Conservation (phyloP, 1,140 invertebrate genomes). For the Kradibia gibbosae region DNA sequence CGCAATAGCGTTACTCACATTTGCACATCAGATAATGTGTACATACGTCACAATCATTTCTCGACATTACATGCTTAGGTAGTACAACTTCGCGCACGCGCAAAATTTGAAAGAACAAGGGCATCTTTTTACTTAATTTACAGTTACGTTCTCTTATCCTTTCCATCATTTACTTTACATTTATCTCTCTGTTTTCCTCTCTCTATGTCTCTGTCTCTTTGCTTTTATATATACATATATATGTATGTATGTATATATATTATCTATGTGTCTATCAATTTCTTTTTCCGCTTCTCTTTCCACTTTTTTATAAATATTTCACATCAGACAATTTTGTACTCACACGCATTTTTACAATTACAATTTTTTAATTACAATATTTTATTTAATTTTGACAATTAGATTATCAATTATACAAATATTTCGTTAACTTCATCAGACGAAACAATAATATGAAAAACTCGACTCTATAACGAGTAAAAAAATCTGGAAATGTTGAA, state of each 20-base stretch:
- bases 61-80: constrained; percentile 60
- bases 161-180: neutral
- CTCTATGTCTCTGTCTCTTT: constrained; percentile 10
- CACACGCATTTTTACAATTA: neutral
- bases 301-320: neutral
- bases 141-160: constrained; percentile 57
- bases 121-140: constrained; percentile 67
- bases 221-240: neutral
- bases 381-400: neutral
- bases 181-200: constrained; percentile 19
- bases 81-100: constrained; percentile 58
- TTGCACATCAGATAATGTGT: constrained; percentile 43
- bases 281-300: constrained; percentile 1
- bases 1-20: neutral
- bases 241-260: constrained; percentile 6
- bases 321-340: neutral
- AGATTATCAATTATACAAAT: too few species aligned
- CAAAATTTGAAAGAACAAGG: constrained; percentile 70
- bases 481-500: neutral
- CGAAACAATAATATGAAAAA: neutral
- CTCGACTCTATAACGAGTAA: neutral
- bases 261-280: constrained; percentile 15
- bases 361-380: neutral
- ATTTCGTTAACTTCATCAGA: too few species aligned
- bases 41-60: constrained; percentile 44